These are phyloP conservation scores for Myotis lucifugus DNA, from an alignment of 2,113 vertebrate species.

Conservation along the genomic window DNA sequence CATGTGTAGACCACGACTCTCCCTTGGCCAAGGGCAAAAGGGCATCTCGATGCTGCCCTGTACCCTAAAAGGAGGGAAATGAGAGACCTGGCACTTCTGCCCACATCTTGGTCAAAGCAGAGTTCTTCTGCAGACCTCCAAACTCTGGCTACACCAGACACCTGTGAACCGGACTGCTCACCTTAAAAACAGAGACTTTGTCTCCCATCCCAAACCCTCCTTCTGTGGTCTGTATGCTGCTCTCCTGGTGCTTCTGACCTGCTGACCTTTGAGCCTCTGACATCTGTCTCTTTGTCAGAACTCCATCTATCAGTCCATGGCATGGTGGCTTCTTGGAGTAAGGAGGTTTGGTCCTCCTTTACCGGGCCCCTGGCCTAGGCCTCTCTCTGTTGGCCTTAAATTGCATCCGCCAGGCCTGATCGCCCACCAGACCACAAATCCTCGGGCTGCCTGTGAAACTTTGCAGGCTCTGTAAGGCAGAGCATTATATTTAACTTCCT, in stretches of 20 bases:
- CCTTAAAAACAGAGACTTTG: background rate
- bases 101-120: background rate
- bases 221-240: background rate
- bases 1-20: background rate
- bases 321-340: too few relatives aligned
- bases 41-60: rapidly evolving
- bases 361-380: background rate
- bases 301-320: background rate
- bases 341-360: background rate
- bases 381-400: background rate
- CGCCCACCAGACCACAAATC: background rate
- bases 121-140: background rate
- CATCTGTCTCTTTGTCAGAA: background rate
- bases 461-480: constrained; percentile 11
- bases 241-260: background rate
- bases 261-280: background rate
- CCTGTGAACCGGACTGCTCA: background rate
- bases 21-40: background rate
- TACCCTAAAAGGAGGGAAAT: background rate
- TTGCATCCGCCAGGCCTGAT: background rate
- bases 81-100: background rate
- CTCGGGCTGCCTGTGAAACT: background rate
- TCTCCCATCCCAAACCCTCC: background rate
- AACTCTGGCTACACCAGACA: background rate
- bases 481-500: constrained; percentile 64